Conservation (phyloP, 2,797 vertebrate species). For the Coluber constrictor region DNA sequence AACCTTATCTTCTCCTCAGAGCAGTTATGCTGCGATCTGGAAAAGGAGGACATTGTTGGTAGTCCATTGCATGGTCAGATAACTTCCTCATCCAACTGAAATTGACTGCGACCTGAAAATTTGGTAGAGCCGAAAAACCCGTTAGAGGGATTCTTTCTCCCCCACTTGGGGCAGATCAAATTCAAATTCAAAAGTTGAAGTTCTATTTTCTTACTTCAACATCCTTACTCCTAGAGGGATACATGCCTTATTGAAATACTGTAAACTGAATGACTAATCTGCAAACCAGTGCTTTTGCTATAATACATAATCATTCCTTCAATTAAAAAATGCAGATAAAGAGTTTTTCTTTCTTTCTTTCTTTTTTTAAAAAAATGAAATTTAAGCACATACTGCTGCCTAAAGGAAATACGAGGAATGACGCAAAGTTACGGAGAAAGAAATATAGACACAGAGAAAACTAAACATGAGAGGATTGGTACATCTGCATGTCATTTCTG, state of each 20-base stretch:
- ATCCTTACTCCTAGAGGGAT: not conserved
- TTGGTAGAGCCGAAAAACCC: not conserved
- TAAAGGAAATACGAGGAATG: slow-evolving; percentile 14
- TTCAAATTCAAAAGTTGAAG: not conserved
- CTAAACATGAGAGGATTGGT: not conserved
- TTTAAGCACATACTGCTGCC: slow-evolving; percentile 20
- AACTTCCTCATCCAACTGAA: not conserved
- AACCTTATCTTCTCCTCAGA: not conserved
- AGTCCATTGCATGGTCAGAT: not conserved
- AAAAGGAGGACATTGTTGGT: not conserved
- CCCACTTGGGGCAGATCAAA: not conserved
- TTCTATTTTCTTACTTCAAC: not conserved
- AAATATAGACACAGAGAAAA: not conserved
- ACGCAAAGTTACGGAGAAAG: not conserved
- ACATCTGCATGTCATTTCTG: not conserved
- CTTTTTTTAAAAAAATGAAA: not conserved
- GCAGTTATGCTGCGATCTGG: not conserved
- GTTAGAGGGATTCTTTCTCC: not conserved
- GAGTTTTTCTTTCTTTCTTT: not conserved
- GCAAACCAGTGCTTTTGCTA: not conserved
- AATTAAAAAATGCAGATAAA: not conserved
- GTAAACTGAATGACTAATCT: not conserved
- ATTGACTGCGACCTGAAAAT: not conserved
- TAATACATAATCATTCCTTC: not conserved
- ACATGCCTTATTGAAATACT: not conserved